Evolutionary conservation across 1,140 invertebrate genomes (phyloP), one percentile per base, ranked within the genome.

Genomic region (Drosophila parvula): DNA sequence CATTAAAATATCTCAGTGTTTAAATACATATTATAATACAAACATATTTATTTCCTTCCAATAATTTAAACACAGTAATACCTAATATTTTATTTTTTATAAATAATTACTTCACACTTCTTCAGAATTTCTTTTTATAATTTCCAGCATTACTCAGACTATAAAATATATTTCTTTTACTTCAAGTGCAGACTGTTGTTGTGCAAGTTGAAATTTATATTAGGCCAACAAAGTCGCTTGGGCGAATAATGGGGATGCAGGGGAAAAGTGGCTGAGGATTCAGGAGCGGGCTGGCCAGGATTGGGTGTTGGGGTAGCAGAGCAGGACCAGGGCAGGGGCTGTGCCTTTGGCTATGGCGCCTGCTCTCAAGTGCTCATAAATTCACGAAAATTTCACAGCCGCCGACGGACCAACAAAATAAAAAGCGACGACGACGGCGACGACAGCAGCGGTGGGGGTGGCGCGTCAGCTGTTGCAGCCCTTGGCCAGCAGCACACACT

Each of bases 351-450:
- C 81, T 50, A 70, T 85, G 83, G 82, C 83, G 82, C 79, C 82
- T 86, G 82, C 83, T 86, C 79, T 86, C 79, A 88, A 86, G 82
- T 86, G 83, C 83, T 88, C 82, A 86, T 86, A 86, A 86, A 86
- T 86, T 86, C 73, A 86, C 83, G 82, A 88, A 86, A 86, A 83
- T 86, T 88, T 86, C 83, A 86, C 83, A 88, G 82, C 82, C 83
- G 79, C 74, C 74, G 57, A 73, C 83, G 76, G 79, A 88, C 83
- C 70, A 76, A 81, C 70, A 77, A 84, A 73, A 78, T 55, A 74
- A 77, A 85, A 85, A 81, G 65, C 69, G 58, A 71, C 74, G 63
- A 67, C 48, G 59, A 62, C 47, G 12, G 36, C 28, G 51, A 55
- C 16, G 28, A 11, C 9, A 30, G 18, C 12, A 8, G 30, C 3